Percentiles rank a stretch among this genome's conserved stretches.
phyloP scores from a whole-genome alignment of 2,113 vertebrate species.

The Apistogramma diplotaenia region DNA sequence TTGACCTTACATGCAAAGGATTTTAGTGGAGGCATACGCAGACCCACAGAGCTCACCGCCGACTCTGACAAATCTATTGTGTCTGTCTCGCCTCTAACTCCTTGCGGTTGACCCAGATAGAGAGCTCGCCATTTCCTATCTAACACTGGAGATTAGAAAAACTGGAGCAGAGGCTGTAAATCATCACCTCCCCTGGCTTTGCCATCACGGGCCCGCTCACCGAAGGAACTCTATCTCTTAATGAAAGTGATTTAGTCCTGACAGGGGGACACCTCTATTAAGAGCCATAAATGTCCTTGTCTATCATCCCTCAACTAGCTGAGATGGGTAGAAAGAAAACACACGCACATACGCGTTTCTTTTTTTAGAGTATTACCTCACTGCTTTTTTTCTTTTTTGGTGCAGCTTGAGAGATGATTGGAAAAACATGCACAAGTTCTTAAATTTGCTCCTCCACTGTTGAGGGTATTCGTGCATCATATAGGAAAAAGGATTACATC shows the following conservation, averaged over 20 bases:
- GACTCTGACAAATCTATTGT: constrained; percentile 58
- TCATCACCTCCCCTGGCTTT: constrained; percentile 63
- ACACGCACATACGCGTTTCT: not conserved
- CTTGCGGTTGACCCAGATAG: constrained; percentile 65
- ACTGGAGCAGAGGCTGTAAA: constrained; percentile 68
- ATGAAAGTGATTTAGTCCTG: constrained; percentile 65
- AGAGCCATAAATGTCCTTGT: constrained; percentile 46
- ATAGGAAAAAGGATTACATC: too few species aligned
- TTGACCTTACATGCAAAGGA: not conserved
- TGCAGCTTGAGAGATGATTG: too few species aligned
- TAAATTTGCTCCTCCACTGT: too few species aligned
- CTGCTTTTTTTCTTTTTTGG: not conserved
- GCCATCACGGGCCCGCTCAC: constrained; percentile 48
- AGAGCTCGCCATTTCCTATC: constrained; percentile 56
- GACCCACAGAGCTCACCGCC: not conserved
- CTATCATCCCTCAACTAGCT: constrained; percentile 32
- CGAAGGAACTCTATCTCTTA: constrained; percentile 58
- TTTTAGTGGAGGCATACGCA: not conserved
- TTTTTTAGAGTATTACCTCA: not conserved
- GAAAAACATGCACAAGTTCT: too few species aligned
- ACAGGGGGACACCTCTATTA: constrained; percentile 68
- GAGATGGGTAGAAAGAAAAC: not conserved
- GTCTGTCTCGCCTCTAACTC: constrained; percentile 44
- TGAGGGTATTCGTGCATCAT: too few species aligned
- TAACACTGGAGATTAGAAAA: constrained; percentile 66